Percentiles rank a stretch among this genome's conserved stretches.
Conservation (phyloP, 2,113 vertebrate species). For the Oceanodroma tethys region DNA sequence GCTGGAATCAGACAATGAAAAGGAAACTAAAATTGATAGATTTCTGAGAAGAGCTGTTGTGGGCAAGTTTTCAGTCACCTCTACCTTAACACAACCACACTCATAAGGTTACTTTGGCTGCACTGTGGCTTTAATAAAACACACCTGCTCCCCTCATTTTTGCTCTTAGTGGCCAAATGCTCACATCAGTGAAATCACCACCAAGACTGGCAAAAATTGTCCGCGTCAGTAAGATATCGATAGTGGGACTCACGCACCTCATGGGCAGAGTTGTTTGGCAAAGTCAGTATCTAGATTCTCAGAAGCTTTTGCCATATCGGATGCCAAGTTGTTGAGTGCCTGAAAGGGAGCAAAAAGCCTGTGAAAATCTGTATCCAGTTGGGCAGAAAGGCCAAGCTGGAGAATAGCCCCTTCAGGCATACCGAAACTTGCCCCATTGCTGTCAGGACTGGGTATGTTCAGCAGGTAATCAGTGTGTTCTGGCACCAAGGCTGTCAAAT, state of each 20-base stretch:
- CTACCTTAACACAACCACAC: not conserved
- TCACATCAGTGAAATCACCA: not conserved
- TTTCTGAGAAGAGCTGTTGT: not conserved
- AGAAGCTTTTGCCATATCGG: not conserved
- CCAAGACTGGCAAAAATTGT: not conserved
- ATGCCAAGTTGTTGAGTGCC: not conserved
- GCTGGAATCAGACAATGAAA: not conserved
- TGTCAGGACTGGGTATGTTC: not conserved
- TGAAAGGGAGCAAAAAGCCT: not conserved
- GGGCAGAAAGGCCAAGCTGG: not conserved
- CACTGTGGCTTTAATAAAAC: not conserved
- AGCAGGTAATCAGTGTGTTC: not conserved
- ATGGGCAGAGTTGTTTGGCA: not conserved
- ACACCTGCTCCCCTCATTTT: not conserved
- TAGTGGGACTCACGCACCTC: accelerated
- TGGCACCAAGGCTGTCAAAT: not conserved
- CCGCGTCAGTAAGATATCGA: accelerated
- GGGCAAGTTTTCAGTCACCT: not conserved
- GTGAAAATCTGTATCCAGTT: not conserved
- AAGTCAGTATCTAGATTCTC: not conserved
- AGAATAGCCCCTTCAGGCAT: not conserved
- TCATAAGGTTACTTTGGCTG: not conserved
- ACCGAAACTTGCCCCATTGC: accelerated
- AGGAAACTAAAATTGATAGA: not conserved
- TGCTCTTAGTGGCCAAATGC: not conserved